These are phyloP conservation scores for Pseudobourletiella spinata DNA, from an alignment of 1,140 invertebrate genomes.

Conservation along the genomic window DNA sequence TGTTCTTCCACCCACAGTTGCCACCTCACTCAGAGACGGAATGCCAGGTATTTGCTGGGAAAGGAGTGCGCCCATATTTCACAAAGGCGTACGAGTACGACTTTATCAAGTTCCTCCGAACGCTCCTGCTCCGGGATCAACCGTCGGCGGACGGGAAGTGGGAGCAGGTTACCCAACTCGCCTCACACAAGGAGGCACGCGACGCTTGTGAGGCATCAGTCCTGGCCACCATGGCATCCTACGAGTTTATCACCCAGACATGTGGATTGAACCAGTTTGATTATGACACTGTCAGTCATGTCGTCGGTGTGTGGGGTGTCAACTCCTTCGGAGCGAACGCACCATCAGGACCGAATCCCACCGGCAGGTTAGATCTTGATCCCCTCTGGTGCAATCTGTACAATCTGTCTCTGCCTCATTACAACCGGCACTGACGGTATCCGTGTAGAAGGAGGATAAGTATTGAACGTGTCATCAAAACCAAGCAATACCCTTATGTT, in stretches of 20 bases:
- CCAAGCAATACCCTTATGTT: too few species aligned
- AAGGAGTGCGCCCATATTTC: constrained; percentile 8
- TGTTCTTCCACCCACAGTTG: too few species aligned
- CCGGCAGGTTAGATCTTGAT: constrained; percentile 12
- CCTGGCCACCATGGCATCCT: background rate
- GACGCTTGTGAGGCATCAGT: background rate
- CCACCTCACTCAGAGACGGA: constrained; percentile 5
- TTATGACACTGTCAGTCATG: constrained; percentile 14
- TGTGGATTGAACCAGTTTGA: constrained; percentile 13
- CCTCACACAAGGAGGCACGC: constrained; percentile 15
- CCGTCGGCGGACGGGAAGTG: background rate
- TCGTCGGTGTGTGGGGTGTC: constrained; percentile 21
- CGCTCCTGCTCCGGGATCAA: constrained; percentile 7
- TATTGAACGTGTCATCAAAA: too few species aligned
- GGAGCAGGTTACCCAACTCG: constrained; percentile 1
- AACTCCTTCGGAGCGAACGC: constrained; percentile 29
- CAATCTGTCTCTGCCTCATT: background rate
- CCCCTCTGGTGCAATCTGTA: too few species aligned
- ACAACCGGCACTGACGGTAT: too few species aligned
- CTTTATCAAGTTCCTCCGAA: constrained; percentile 20
- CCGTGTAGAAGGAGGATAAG: too few species aligned
- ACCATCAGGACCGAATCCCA: constrained; percentile 17
- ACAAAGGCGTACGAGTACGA: constrained; percentile 20
- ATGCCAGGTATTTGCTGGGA: constrained; percentile 19
- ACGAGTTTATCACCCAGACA: constrained; percentile 13